Conservation (phyloP, 2,113 vertebrate genomes). For the Callipepla californica region DNA sequence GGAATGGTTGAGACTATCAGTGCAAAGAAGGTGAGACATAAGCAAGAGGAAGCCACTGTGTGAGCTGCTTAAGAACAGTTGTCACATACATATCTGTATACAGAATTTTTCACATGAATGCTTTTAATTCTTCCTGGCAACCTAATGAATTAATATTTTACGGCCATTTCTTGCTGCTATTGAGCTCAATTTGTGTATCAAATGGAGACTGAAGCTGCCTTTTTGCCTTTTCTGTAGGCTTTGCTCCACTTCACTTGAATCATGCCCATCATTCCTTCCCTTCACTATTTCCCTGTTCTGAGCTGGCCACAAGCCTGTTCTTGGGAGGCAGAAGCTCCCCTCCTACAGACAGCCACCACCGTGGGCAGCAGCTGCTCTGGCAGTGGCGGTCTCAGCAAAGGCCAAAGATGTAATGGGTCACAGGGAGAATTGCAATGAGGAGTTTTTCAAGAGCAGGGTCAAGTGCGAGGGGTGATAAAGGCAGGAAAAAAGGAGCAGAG, state of each 20-base stretch:
- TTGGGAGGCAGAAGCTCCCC: not conserved
- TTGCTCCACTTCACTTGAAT: constrained; percentile 23
- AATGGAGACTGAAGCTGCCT: constrained; percentile 59
- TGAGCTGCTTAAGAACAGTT: not conserved
- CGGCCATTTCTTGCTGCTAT: constrained; percentile 66
- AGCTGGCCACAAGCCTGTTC: not conserved
- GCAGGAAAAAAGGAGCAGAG: not conserved
- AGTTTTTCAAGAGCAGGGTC: not conserved
- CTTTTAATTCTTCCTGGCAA: constrained; percentile 57
- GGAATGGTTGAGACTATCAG: not conserved
- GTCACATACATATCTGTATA: not conserved
- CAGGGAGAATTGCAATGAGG: not conserved
- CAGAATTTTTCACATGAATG: not conserved
- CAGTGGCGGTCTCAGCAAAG: constrained; percentile 15
- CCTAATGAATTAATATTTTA: constrained; percentile 66
- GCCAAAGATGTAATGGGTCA: constrained; percentile 40
- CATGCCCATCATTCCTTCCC: constrained; percentile 5
- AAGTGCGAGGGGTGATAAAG: not conserved
- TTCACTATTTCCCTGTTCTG: not conserved
- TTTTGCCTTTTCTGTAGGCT: constrained; percentile 36
- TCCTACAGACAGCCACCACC: not conserved
- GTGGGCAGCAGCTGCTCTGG: not conserved
- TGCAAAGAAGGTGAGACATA: not conserved
- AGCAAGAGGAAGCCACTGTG: not conserved
- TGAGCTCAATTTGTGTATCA: constrained; percentile 49